Conservation (phyloP, 2,797 vertebrate genomes). For the Remorina albescens region DNA sequence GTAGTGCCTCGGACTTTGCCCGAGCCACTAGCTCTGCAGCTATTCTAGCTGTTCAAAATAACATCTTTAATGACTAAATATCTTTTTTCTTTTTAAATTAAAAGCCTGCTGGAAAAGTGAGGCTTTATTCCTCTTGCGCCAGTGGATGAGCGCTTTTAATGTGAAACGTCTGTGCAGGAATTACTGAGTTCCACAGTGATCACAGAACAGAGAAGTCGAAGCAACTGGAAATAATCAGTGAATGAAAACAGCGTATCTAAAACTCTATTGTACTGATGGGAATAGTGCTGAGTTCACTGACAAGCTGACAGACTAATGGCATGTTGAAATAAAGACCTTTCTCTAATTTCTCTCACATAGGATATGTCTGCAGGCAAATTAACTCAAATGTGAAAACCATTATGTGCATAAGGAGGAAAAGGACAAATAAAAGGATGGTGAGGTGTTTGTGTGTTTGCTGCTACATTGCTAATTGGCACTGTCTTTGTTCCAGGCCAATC, state of each 20-base stretch:
- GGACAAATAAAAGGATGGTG: too few species aligned
- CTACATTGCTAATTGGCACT: background rate
- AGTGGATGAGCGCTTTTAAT: background rate
- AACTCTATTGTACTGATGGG: background rate
- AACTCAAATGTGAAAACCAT: too few species aligned
- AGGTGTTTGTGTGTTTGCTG: background rate
- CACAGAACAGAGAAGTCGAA: background rate
- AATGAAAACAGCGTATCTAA: background rate
- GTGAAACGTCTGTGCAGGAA: background rate
- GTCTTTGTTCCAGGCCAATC: conserved; percentile 84
- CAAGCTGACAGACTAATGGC: background rate
- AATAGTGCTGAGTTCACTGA: background rate
- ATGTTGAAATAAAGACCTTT: too few species aligned
- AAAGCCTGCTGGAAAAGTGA: background rate
- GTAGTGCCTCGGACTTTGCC: too few species aligned
- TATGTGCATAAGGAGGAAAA: background rate
- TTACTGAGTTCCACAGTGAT: background rate
- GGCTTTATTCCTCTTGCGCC: background rate
- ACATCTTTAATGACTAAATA: too few species aligned
- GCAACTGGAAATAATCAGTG: background rate
- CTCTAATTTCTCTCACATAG: background rate
- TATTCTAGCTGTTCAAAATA: too few species aligned
- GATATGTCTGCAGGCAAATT: background rate
- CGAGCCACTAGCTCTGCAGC: too few species aligned
- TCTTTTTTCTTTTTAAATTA: background rate